These are phyloP conservation scores for Melanotaenia duboulayi DNA, from an alignment of 2,113 vertebrate genomes.

Conservation along the genomic window DNA sequence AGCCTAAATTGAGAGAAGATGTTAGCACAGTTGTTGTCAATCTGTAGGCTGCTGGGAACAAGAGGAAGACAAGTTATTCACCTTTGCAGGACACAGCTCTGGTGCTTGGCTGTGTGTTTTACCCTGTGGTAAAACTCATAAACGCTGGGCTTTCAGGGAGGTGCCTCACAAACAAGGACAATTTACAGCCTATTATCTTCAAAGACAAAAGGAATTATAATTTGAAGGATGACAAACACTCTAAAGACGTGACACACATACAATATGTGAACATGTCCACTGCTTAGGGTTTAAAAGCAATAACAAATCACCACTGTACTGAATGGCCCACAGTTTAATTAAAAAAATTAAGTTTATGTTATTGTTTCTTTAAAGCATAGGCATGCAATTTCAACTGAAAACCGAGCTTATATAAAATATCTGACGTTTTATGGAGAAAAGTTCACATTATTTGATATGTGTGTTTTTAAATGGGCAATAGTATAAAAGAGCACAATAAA, in stretches of 20 bases:
- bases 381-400: slow-evolving; percentile 46
- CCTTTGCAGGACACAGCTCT: slow-evolving; percentile 75
- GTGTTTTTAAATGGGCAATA: slow-evolving; percentile 34
- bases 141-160: slow-evolving; percentile 78
- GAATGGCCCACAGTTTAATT: slow-evolving; percentile 47
- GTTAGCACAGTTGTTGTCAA: slow-evolving; percentile 74
- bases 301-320: slow-evolving; percentile 56
- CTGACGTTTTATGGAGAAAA: slow-evolving; percentile 37
- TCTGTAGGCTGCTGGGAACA: slow-evolving; percentile 61
- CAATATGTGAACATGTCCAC: slow-evolving; percentile 77
- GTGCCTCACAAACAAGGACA: slow-evolving; percentile 82
- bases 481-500: slow-evolving; percentile 21
- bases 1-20: slow-evolving; percentile 68
- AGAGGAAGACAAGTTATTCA: slow-evolving; percentile 69
- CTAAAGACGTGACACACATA: slow-evolving; percentile 74
- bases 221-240: slow-evolving; percentile 80
- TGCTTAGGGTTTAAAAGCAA: slow-evolving; percentile 66
- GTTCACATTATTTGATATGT: slow-evolving; percentile 32
- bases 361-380: slow-evolving; percentile 59
- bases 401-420: slow-evolving; percentile 45
- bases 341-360: too few relatives aligned
- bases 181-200: slow-evolving; percentile 82
- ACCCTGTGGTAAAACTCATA: slow-evolving; percentile 74
- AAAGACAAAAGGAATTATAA: slow-evolving; percentile 83
- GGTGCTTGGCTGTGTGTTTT: slow-evolving; percentile 56